Base-by-base conservation (phyloP, 2,888 invertebrate species). In the Rotaria macrura region DNA sequence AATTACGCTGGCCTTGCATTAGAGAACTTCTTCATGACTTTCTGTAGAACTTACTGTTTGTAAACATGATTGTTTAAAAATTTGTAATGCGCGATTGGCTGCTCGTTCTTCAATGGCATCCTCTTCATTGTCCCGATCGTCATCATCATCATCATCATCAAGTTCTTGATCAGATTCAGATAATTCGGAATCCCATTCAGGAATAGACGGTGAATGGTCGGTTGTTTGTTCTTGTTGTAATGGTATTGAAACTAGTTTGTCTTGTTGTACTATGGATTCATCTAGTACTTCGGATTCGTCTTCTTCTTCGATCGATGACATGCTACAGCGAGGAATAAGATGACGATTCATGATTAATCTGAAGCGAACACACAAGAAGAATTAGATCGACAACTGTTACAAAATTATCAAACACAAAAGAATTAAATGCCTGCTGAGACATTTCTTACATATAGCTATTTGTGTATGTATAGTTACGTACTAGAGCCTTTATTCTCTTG, bases 291-390 rank as follows among this genome's bases (percentile, higher is more conserved):
- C 34, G 4, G 65, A 79, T 79, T 79, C 79, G 40, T 79, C 79
- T 79, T 79, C 79, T 43, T 79, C 79, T n/a, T 79, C 43, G 34
- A 79, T 79, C 4, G 79, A 79, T 5, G 79, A 79, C 79, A 79
- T 79, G n/a, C 43, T 79, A 79, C 43, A 79, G n/a, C 79, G 79
- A n/a, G 43, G 79, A 9, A 79, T 14, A 43, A 79, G 43, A n/a
- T 43, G 23, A 43, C 79, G 79, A 40, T 79, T 40, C 79, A 79
- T 79, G 3, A 65, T 65, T 17, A 65, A 34, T 29, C 65, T 65
- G n/a, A n/a, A n/a, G n/a, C n/a, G n/a, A n/a, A n/a, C n/a, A n/a
- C n/a, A n/a, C n/a, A 34, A 34, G 34, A 65, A 65, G 17, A 34
- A 20, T 5, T 65, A 12, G 14, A 65, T 65, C 65, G 17, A 65